These are phyloP conservation scores for Paracyclopina nana DNA, from an alignment of 1,140 invertebrate genomes.

Conservation along the genomic window DNA sequence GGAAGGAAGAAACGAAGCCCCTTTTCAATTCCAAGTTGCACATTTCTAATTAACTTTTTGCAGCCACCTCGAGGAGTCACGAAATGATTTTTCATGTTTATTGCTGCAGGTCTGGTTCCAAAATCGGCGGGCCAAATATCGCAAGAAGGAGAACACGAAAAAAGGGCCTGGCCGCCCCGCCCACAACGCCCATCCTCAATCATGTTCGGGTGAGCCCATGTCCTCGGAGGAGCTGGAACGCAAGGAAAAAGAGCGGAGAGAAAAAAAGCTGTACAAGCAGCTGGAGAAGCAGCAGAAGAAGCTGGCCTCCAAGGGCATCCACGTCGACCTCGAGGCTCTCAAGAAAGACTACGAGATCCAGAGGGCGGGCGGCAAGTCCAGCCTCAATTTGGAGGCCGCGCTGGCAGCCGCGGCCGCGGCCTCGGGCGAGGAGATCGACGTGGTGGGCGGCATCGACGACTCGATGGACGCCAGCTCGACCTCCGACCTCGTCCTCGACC, in stretches of 20 bases:
- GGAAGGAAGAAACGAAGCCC: no score
- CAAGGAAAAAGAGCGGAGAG: constrained; percentile 18
- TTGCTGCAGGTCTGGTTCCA: constrained; percentile 91
- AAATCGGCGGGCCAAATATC: constrained; percentile 94
- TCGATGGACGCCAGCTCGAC: no score
- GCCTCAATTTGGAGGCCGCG: background rate
- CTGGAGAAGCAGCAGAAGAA: constrained; percentile 76
- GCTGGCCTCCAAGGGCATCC: constrained; percentile 65
- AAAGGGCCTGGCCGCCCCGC: constrained; percentile 93
- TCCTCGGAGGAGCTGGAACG: constrained; percentile 34
- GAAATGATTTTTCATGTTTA: constrained; percentile 10
- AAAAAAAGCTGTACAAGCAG: constrained; percentile 61
- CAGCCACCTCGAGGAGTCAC: no score
- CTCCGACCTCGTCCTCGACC: background rate
- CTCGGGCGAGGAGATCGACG: background rate
- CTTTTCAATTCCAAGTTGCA: no score
- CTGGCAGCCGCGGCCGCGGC: background rate
- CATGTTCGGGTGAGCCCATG: constrained; percentile 90
- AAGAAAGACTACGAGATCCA: constrained; percentile 2
- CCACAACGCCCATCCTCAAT: constrained; percentile 93
- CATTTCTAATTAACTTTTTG: no score
- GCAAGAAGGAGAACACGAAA: constrained; percentile 96
- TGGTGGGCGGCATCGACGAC: background rate
- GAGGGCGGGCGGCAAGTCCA: background rate
- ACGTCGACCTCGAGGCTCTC: constrained; percentile 61